Percentiles rank a stretch among this genome's conserved stretches.
These are phyloP conservation scores for Ptilorrhoa leucosticta DNA, from an alignment of 2,113 vertebrate genomes.

Conservation along the genomic window DNA sequence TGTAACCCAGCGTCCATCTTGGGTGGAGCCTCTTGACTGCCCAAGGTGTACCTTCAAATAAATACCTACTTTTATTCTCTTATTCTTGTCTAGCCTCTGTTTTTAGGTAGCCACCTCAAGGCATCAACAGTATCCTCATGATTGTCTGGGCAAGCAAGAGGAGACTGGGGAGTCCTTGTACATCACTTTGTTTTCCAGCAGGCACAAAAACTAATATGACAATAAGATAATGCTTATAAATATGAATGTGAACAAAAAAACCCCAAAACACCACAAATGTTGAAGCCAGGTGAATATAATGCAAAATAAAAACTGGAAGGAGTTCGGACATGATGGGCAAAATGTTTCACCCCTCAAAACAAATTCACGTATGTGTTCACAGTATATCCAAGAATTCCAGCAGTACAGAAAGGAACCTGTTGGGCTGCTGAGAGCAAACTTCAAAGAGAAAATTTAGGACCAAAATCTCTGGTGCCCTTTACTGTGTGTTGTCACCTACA, in stretches of 20 bases:
- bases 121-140: not conserved
- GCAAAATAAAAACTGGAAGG: not conserved
- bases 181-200: not conserved
- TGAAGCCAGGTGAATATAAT: not conserved
- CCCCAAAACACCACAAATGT: not conserved
- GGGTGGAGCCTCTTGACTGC: no score
- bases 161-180: not conserved
- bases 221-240: not conserved
- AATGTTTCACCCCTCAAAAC: not conserved
- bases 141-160: not conserved
- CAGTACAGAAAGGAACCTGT: not conserved
- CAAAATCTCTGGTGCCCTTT: not conserved
- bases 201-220: not conserved
- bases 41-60: no score
- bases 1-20: no score
- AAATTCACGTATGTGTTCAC: not conserved
- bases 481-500: not conserved
- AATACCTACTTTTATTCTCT: no score
- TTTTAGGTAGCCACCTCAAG: no score
- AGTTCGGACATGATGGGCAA: not conserved
- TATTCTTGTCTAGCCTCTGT: no score
- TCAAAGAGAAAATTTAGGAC: not conserved
- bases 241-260: not conserved
- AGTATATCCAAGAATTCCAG: not conserved
- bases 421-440: not conserved